Conservation (phyloP, 2,113 vertebrate genomes). For the Lamprotornis superbus region DNA sequence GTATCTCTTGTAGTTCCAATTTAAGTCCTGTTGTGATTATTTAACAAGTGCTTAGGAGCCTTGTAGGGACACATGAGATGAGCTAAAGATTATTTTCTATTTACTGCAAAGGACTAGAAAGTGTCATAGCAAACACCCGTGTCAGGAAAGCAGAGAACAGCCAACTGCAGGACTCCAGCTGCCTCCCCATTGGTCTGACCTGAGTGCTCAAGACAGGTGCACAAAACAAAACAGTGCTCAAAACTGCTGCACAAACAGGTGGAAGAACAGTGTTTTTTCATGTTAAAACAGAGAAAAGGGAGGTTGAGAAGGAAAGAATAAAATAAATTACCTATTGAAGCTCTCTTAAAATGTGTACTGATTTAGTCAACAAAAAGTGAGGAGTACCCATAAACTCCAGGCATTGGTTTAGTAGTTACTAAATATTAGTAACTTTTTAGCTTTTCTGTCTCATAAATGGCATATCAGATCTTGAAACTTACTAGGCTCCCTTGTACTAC, state of each 20-base stretch:
- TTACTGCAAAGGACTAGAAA: slow-evolving; percentile 10
- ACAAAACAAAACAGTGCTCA: not conserved
- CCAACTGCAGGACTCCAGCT: not conserved
- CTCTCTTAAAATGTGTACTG: not conserved
- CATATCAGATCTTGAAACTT: not conserved
- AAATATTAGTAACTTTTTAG: too few species aligned
- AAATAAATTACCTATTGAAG: not conserved
- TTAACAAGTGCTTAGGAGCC: slow-evolving; percentile 2
- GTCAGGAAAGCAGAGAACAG: not conserved
- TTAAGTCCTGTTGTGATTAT: not conserved
- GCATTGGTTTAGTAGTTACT: not conserved
- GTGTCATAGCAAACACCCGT: not conserved
- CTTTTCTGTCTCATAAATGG: not conserved
- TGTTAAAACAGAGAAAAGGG: not conserved
- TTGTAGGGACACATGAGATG: not conserved
- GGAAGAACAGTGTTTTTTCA: not conserved
- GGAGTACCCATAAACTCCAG: not conserved
- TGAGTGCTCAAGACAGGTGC: not conserved
- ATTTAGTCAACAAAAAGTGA: not conserved
- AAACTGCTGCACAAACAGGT: not conserved
- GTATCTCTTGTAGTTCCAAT: not conserved
- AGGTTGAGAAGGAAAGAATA: not conserved
- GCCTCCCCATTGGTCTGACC: not conserved
- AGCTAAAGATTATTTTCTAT: slow-evolving; percentile 42
- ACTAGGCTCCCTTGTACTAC: not conserved